These are phyloP conservation scores for Pseudocheirus occidentalis DNA, from an alignment of 2,797 vertebrate species.

Conservation along the genomic window DNA sequence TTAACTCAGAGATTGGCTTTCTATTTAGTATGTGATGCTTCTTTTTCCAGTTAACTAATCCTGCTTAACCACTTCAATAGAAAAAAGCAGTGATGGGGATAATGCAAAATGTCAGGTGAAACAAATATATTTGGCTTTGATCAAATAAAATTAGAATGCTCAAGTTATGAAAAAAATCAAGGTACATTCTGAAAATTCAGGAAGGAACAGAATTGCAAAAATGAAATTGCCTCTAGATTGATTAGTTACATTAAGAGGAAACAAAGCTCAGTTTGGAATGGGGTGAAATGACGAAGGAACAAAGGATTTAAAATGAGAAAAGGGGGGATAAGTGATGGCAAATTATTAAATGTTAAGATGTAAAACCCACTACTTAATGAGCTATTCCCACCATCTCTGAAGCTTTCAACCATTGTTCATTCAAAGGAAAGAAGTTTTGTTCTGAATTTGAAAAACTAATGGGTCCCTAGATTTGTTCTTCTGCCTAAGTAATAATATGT, in stretches of 20 bases:
- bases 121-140: neutral
- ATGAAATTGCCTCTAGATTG: neutral
- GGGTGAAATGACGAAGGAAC: neutral
- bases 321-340: neutral
- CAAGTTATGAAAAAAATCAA: neutral
- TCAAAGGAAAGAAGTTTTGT: neutral
- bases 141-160: neutral
- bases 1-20: neutral
- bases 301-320: neutral
- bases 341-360: neutral
- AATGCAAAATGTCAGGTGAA: neutral
- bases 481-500: neutral
- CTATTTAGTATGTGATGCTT: neutral
- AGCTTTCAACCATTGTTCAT: neutral
- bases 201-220: neutral
- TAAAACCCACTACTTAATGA: neutral
- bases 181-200: neutral
- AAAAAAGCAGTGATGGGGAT: neutral
- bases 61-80: neutral
- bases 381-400: neutral
- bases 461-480: neutral
- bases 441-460: neutral
- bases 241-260: neutral
- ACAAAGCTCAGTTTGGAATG: neutral
- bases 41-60: neutral